Base-by-base conservation (phyloP, 1,140 invertebrate species). In the Drosophila simulans region DNA sequence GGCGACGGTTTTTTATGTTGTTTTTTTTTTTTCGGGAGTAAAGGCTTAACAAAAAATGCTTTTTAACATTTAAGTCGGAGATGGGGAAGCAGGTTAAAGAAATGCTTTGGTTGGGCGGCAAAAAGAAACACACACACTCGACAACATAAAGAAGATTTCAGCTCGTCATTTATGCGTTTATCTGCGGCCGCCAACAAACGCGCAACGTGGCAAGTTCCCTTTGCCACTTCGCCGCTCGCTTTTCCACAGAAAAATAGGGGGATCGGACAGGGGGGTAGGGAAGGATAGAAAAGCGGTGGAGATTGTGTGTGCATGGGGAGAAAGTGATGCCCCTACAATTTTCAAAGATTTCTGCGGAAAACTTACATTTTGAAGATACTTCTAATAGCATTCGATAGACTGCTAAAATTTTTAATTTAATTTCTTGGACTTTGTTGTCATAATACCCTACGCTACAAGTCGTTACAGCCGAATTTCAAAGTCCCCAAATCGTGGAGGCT, bases 101-200 rank as follows among this genome's bases (percentile, higher is more conserved):
- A 77, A 77, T 56, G 80, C 74, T 59, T 59, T 53, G 45, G 53
- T 46, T 37, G 58, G 35, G 54, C 43, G 56, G 52, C 35, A 60
- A 45, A 57, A 52, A 46, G 11, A 15, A 3, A 13, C 22, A 43
- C 39, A 57, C 42, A 51, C 12, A 11, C 46, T n/a, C 66, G 57
- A 54, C 59, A 45, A 56, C 58, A 64, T 81, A 72, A 83, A 84
- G 77, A 80, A 89, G 84, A 89, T 88, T 88, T 88, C 66, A 88
- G 80, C 84, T 88, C 84, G 84, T 88, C 84, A 88, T 88, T 88
- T 88, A 88, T 88, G 84, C 84, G 84, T 88, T 88, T 88, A 88
- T 88, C 84, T 88, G 63, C 71, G 72, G 60, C 79, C 83, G 70
- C 71, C 83, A 83, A 82, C 82, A 88, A 75, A 82, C 49, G 77